Conservation (phyloP, 2,797 vertebrate species). For the Sebastes trivittatus region DNA sequence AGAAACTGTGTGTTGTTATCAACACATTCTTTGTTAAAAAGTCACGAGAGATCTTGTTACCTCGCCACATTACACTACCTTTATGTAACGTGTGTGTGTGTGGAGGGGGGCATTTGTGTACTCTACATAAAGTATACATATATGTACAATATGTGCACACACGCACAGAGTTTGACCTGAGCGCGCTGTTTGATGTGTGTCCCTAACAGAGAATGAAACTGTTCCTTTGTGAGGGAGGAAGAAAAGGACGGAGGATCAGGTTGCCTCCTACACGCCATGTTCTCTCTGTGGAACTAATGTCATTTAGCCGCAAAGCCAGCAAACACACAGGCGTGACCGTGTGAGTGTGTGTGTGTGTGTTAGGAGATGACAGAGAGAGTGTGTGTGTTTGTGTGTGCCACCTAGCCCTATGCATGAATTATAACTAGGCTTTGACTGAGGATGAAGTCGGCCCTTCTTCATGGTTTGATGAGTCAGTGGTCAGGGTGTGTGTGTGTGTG, state of each 20-base stretch:
- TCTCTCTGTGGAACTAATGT: conserved; percentile 81
- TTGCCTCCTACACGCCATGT: conserved; percentile 80
- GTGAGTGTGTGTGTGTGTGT: conserved; percentile 44
- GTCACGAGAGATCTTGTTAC: conserved; percentile 34
- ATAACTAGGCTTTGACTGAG: conserved; percentile 62
- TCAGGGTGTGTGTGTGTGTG: conserved; percentile 24
- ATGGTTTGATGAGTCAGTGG: conserved; percentile 74
- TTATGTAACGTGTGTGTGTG: conserved; percentile 4
- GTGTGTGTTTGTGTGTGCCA: conserved; percentile 45
- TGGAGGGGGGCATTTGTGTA: conserved; percentile 10
- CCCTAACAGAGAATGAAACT: conserved; percentile 74
- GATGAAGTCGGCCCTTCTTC: conserved; percentile 64
- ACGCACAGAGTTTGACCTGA: conserved; percentile 63
- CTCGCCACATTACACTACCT: conserved; percentile 38
- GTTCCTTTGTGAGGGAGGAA: conserved; percentile 76
- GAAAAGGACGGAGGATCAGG: conserved; percentile 78
- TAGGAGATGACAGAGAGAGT: conserved; percentile 19
- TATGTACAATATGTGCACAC: conserved; percentile 4
- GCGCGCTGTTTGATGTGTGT: conserved; percentile 69
- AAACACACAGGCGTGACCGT: conserved; percentile 77
- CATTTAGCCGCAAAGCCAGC: conserved; percentile 77
- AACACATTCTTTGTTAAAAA: conserved; percentile 34
- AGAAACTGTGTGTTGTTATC: conserved; percentile 17
- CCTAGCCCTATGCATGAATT: conserved; percentile 65
- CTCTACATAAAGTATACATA: conserved; percentile 16